Evolutionary conservation across 2,888 invertebrate genomes (phyloP).

Genomic region (Pheosia tremula): DNA sequence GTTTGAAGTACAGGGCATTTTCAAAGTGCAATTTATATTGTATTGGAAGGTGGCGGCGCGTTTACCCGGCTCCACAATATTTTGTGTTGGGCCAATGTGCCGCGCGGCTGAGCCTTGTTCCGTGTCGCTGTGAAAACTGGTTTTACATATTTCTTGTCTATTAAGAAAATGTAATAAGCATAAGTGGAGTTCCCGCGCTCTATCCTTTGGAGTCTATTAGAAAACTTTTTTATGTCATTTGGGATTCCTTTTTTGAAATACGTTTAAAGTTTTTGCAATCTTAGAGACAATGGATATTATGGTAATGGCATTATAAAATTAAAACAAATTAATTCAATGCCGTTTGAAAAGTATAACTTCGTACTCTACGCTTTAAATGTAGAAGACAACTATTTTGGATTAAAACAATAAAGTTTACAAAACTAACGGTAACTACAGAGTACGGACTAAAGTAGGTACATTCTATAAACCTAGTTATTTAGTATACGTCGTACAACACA

Average conservation of each 20-base stretch:
- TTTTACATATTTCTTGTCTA: constrained; percentile 67
- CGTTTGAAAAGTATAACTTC: background rate
- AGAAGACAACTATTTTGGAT: no score
- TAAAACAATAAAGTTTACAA: background rate
- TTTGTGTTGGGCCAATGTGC: constrained; percentile 74
- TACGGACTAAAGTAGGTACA: background rate
- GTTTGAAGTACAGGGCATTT: constrained; percentile 73
- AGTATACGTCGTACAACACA: background rate
- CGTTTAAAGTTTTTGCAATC: constrained; percentile 31
- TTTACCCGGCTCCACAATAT: constrained; percentile 74
- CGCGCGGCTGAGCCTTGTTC: constrained; percentile 64
- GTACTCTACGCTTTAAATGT: no score
- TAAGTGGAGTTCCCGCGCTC: constrained; percentile 59
- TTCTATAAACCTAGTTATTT: constrained; percentile 13
- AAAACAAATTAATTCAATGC: constrained; percentile 37
- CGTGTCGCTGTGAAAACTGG: constrained; percentile 54
- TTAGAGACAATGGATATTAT: constrained; percentile 24
- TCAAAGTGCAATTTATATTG: constrained; percentile 84
- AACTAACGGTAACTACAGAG: background rate
- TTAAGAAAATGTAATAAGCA: constrained; percentile 66
- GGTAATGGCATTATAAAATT: constrained; percentile 30
- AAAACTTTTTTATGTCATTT: constrained; percentile 47
- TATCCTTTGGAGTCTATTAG: constrained; percentile 55
- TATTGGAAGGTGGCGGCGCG: constrained; percentile 77
- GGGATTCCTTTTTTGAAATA: constrained; percentile 24